A percentile compares a stretch with the other conserved stretches of the same genome.
Conservation (phyloP, 1,140 invertebrate genomes). For the Lepidurus apus region DNA sequence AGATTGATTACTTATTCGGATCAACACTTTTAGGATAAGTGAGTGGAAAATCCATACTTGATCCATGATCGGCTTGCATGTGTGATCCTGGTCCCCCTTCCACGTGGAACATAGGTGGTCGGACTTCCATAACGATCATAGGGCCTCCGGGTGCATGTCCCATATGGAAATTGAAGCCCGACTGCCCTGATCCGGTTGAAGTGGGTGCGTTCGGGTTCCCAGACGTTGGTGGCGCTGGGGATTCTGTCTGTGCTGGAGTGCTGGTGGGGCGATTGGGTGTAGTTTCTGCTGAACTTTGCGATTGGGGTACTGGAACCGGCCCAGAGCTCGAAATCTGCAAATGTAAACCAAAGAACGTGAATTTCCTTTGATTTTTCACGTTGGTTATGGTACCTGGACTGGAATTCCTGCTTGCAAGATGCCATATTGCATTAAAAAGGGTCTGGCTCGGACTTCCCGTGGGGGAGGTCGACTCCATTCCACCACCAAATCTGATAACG, state of each 20-base stretch:
- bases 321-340: neutral
- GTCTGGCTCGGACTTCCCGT: constrained; percentile 59
- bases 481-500: constrained; percentile 75
- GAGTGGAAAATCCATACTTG: neutral
- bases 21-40: neutral
- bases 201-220: neutral
- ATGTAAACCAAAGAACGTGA: neutral
- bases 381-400: constrained; percentile 50
- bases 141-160: neutral
- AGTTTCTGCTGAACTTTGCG: neutral
- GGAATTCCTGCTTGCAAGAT: constrained; percentile 59
- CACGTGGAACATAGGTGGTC: constrained; percentile 2
- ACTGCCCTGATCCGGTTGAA: neutral
- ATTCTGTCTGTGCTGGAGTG: neutral
- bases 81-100: neutral
- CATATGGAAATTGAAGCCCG: neutral
- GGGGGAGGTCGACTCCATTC: constrained; percentile 62
- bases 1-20: too few species aligned
- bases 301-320: neutral
- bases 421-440: constrained; percentile 60
- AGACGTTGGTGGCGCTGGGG: neutral
- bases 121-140: constrained; percentile 7
- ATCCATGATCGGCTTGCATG: neutral
- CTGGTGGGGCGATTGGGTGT: neutral
- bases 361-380: neutral